A percentile compares a stretch with the other conserved stretches of the same genome.
Evolutionary conservation across 2,888 invertebrate species (phyloP).

Genomic region (Cartodere bifasciata): DNA sequence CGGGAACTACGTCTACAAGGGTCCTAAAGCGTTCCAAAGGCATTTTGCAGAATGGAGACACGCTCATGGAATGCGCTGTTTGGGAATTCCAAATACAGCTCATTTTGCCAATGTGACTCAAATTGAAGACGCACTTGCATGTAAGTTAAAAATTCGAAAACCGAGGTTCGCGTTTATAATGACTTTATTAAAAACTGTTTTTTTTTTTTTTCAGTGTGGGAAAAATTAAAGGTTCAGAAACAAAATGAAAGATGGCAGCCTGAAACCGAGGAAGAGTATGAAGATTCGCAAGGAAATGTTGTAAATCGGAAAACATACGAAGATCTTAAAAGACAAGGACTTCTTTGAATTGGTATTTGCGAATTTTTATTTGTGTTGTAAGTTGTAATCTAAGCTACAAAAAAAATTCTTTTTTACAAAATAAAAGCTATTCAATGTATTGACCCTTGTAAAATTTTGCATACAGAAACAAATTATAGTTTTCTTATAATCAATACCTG

Average conservation of each 20-base stretch:
- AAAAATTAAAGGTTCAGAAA: constrained; percentile 90
- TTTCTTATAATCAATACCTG: no score
- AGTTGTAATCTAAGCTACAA: no score
- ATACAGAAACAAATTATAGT: no score
- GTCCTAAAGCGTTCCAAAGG: constrained; percentile 97
- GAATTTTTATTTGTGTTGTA: no score
- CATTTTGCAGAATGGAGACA: constrained; percentile 94
- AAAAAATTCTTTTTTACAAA: no score
- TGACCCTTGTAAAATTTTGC: no score
- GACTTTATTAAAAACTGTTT: not conserved
- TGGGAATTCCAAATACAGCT: constrained; percentile 98
- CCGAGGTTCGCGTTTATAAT: not conserved
- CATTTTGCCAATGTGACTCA: constrained; percentile 99
- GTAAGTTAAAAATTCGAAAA: constrained; percentile 42
- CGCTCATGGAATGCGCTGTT: constrained; percentile 92
- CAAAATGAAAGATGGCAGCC: constrained; percentile 93
- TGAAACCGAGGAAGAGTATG: constrained; percentile 96
- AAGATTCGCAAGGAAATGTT: constrained; percentile 97
- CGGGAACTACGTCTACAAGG: constrained; percentile 94
- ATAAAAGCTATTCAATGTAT: no score
- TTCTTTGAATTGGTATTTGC: constrained; percentile 53
- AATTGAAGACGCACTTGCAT: constrained; percentile 91
- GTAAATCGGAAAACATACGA: constrained; percentile 97
- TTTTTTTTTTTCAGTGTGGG: constrained; percentile 67
- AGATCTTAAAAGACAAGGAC: constrained; percentile 95